Evolutionary conservation across 2,888 invertebrate species (phyloP), one percentile per base, ranked within the genome.

Genomic region (Microplitis deprimator): DNA sequence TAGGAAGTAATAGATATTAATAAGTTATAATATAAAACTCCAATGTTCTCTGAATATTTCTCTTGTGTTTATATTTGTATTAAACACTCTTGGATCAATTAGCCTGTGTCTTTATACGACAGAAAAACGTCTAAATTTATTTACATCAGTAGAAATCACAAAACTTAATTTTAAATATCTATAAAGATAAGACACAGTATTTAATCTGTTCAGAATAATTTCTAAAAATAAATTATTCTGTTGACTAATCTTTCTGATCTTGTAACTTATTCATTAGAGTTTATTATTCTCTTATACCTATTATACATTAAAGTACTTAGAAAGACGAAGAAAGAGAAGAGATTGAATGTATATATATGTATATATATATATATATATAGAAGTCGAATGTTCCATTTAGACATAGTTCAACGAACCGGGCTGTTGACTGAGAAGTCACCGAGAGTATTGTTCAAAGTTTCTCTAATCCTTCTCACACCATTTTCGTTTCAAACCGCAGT

Each of bases 381-480:
- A 29, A 29, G 29, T 8, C 59, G n/a, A 50, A 65, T 73, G 7
- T 41, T 73, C 29, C 20, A n/a, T 73, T 50, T 64, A 64, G 29
- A 73, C 20, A 65, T 65, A 41, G 59, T 69, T 69, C 16, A 50
- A 20, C 59, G 50, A 69, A 69, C 69, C 50, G 41, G 20, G 64
- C 65, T 64, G 20, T 38, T 20, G 50, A 69, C 69, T 69, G 59
- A 50, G 40, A 69, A 69, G 69, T 69, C 59, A 50, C 29, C 50
- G 50, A 40, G 69, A 69, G 69, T 76, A 80, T 80, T 80, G 79
- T 80, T 80, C 77, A 75, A 78, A 81, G 81, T 81, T 81, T 74
- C 76, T 74, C 75, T 78, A 77, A 81, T 79, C 78, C 77, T 72
- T 72, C 72, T 75, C 77, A 39, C 76, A 71, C 72, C 76, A 77